Evolutionary conservation across 2,888 invertebrate species (phyloP).

Genomic region (Lacanobia wlatinum): DNA sequence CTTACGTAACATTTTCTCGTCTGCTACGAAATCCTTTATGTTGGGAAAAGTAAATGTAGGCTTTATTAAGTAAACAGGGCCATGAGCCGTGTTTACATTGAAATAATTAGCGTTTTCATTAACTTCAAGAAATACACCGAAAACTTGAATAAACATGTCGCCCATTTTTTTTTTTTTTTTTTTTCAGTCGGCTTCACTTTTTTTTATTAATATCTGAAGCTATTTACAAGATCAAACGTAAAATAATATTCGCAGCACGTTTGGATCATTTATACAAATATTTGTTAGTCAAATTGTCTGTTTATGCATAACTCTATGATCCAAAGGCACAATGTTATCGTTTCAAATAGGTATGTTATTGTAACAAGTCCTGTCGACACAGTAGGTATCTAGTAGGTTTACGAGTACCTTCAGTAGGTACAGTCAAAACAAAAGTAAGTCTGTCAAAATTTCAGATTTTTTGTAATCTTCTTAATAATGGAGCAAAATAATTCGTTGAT

Average conservation of each 20-base stretch:
- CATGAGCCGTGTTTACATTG: slow-evolving; percentile 11
- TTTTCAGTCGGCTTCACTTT: neutral
- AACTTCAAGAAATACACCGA: slow-evolving; percentile 5
- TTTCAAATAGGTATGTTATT: slow-evolving; percentile 45
- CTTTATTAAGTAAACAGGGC: slow-evolving; percentile 22
- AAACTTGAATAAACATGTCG: neutral
- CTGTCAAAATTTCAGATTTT: neutral
- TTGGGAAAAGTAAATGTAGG: slow-evolving; percentile 19
- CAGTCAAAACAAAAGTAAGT: neutral
- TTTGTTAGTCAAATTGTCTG: slow-evolving; percentile 22
- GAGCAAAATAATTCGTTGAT: neutral
- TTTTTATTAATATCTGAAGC: neutral
- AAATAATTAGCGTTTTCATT: slow-evolving; percentile 20
- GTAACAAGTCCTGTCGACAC: slow-evolving; percentile 20
- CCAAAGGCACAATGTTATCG: slow-evolving; percentile 20
- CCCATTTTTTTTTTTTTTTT: slow-evolving; percentile 3
- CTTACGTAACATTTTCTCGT: neutral
- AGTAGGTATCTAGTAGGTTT: slow-evolving; percentile 10
- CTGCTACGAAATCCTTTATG: neutral
- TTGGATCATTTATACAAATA: slow-evolving; percentile 14
- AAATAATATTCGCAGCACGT: slow-evolving; percentile 16
- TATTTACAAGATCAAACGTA: neutral
- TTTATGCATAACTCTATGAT: slow-evolving; percentile 29
- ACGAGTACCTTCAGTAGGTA: slow-evolving; percentile 3
- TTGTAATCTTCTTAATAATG: no score